These are phyloP conservation scores for Emydura subglobosa DNA, from an alignment of 2,113 vertebrate genomes.

Conservation along the genomic window DNA sequence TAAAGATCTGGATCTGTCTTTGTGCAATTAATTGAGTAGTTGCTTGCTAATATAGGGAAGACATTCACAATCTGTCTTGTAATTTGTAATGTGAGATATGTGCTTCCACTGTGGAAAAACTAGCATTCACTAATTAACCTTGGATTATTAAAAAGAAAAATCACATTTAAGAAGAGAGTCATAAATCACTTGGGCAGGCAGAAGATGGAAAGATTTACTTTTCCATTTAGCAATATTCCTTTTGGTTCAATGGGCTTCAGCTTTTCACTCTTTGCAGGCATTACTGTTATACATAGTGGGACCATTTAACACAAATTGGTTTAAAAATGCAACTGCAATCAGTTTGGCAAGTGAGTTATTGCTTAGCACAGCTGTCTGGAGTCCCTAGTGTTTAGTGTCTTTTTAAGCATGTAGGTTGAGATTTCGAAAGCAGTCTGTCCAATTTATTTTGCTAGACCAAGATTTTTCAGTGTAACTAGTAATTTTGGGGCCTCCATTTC, in stretches of 20 bases:
- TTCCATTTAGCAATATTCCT: neutral
- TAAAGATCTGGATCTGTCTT: neutral
- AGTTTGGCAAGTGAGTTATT: neutral
- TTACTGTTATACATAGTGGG: fast-evolving
- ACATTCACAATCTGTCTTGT: neutral
- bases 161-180: neutral
- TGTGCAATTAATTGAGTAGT: neutral
- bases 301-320: neutral
- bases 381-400: neutral
- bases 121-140: neutral
- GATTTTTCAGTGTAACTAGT: neutral
- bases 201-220: neutral
- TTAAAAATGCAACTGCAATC: neutral
- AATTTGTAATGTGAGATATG: fast-evolving
- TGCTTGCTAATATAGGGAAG: neutral
- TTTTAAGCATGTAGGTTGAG: neutral
- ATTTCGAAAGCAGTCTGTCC: neutral
- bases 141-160: neutral
- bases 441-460: neutral
- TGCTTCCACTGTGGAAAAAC: neutral
- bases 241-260: neutral
- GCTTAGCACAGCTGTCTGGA: neutral
- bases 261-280: neutral
- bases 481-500: neutral
- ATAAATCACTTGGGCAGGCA: neutral